Conservation (phyloP, 1,140 invertebrate species). For the Hycleus cichorii region DNA sequence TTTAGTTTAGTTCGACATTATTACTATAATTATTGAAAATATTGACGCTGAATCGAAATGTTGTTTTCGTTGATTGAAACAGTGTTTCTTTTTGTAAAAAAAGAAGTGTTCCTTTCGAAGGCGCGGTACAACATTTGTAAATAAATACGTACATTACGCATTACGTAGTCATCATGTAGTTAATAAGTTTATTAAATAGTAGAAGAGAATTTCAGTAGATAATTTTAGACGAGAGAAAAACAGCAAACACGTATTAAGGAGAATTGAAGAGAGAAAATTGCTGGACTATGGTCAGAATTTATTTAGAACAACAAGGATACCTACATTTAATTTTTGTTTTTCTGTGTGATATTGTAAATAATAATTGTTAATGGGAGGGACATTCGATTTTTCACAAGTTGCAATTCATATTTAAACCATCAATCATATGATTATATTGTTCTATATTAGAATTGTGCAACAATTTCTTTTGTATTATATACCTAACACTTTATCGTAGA, state of each 20-base stretch:
- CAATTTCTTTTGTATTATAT: slow-evolving; percentile 3
- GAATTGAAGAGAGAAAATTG: slow-evolving; percentile 4
- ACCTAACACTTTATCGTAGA: slow-evolving; percentile 6
- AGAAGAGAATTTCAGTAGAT: too few relatives aligned
- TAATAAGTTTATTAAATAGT: slow-evolving; percentile 34
- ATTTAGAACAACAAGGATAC: slow-evolving; percentile 1
- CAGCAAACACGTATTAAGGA: too few relatives aligned
- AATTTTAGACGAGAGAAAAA: too few relatives aligned
- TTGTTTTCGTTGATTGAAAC: background rate
- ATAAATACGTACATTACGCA: slow-evolving; percentile 38
- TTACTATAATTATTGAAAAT: background rate
- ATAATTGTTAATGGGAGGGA: background rate
- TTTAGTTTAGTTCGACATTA: background rate
- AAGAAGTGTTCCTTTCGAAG: slow-evolving; percentile 26
- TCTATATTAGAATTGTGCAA: slow-evolving; percentile 32
- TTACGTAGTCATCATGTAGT: slow-evolving; percentile 40
- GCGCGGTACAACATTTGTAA: slow-evolving; percentile 40
- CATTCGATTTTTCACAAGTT: slow-evolving; percentile 1
- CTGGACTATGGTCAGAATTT: slow-evolving; percentile 7
- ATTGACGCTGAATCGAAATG: background rate
- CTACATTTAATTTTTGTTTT: background rate
- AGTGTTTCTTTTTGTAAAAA: background rate
- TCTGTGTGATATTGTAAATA: slow-evolving; percentile 4
- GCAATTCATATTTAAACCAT: too few relatives aligned
- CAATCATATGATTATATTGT: slow-evolving; percentile 1